Conservation (phyloP, 2,888 invertebrate genomes). For the Agriopis aurantiaria region DNA sequence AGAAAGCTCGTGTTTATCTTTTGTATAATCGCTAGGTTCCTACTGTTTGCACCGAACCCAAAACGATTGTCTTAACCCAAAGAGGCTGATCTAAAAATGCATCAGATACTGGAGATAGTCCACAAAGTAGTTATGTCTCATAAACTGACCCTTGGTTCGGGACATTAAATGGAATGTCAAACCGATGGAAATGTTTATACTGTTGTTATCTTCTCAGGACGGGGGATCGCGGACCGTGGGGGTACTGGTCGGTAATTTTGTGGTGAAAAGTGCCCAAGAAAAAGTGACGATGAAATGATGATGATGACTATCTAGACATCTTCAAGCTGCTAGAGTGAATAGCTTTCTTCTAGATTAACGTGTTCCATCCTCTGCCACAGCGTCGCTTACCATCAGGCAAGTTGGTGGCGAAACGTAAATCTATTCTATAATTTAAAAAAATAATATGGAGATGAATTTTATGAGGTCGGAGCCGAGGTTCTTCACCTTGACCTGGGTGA, state of each 20-base stretch:
- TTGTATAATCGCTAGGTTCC: conserved; percentile 51
- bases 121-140: conserved; percentile 77
- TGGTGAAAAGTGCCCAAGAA: not conserved
- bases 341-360: no score
- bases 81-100: conserved; percentile 78
- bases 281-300: no score
- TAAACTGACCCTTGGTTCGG: conserved; percentile 68
- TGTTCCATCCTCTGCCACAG: no score
- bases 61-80: conserved; percentile 80
- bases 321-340: no score
- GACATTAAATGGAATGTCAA: conserved; percentile 41
- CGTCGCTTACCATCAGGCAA: no score
- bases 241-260: conserved; percentile 16
- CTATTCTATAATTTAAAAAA: no score
- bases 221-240: conserved; percentile 52
- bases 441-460: no score
- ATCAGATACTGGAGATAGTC: conserved; percentile 47
- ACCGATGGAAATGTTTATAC: conserved; percentile 45
- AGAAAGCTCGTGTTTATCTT: no score
- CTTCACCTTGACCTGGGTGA: no score
- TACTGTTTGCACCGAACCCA: conserved; percentile 44
- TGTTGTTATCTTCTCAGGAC: conserved; percentile 32
- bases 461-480: no score
- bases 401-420: no score
- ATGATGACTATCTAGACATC: no score